Evolutionary conservation across 2,113 vertebrate species (phyloP).

Genomic region (Azemiops feae): DNA sequence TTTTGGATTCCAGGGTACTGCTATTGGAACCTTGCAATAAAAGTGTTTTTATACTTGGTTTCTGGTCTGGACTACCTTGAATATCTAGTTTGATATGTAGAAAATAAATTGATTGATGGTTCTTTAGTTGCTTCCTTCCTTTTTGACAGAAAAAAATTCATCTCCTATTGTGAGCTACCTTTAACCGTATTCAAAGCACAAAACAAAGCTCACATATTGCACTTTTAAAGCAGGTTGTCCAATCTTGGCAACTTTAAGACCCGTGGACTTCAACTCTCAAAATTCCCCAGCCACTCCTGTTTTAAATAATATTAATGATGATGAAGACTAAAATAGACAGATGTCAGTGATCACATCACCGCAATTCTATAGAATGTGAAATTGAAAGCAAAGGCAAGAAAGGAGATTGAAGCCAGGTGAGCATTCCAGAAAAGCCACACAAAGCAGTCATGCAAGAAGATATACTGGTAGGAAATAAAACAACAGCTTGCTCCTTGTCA

Average conservation of each 20-base stretch:
- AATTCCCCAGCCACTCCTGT: neutral
- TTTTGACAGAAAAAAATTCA: neutral
- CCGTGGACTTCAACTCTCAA: neutral
- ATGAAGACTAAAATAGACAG: neutral
- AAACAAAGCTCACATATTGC: neutral
- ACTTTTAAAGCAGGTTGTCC: neutral
- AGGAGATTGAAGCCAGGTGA: slow-evolving; percentile 2
- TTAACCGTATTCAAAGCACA: neutral
- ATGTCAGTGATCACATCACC: neutral
- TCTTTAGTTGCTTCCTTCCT: neutral
- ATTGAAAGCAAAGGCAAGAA: neutral
- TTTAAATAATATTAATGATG: neutral
- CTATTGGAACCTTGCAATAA: neutral
- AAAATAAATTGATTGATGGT: neutral
- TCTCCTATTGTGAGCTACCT: neutral
- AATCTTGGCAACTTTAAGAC: neutral
- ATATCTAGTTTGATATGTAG: neutral
- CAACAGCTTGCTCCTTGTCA: neutral
- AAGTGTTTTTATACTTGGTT: neutral
- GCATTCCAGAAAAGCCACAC: neutral
- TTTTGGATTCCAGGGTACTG: neutral
- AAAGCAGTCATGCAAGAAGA: neutral
- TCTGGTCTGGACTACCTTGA: neutral
- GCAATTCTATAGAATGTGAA: neutral
- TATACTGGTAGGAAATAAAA: neutral